These are phyloP conservation scores for Protodeltote pygarga DNA, from an alignment of 2,888 invertebrate genomes.

Conservation along the genomic window DNA sequence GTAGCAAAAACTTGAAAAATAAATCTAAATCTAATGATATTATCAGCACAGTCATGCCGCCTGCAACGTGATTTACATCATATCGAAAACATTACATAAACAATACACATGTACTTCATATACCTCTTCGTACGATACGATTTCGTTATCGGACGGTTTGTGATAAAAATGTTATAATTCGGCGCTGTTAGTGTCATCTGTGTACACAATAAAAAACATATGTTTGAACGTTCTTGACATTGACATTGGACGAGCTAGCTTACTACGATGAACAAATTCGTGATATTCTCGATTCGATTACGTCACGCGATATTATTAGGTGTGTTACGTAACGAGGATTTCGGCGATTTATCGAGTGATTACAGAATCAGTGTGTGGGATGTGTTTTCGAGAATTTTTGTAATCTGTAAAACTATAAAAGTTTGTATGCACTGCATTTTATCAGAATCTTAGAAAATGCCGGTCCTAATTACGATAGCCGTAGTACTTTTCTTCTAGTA, in stretches of 20 bases:
- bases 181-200: slow-evolving; percentile 42
- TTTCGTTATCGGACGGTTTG: slow-evolving; percentile 39
- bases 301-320: slow-evolving; percentile 37
- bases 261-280: slow-evolving; percentile 43
- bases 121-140: slow-evolving; percentile 7
- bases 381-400: too few species aligned
- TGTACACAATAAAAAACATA: slow-evolving; percentile 35
- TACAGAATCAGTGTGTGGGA: background rate
- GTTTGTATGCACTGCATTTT: too few species aligned
- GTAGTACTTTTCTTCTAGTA: too few species aligned
- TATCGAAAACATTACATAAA: slow-evolving; percentile 30
- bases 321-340: slow-evolving; percentile 17
- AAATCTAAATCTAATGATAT: slow-evolving; percentile 15
- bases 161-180: slow-evolving; percentile 42
- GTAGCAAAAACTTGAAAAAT: too few species aligned
- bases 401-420: too few species aligned
- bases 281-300: slow-evolving; percentile 28
- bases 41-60: slow-evolving; percentile 5
- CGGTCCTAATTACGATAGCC: too few species aligned
- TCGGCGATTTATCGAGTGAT: slow-evolving; percentile 5
- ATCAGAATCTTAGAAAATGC: too few species aligned
- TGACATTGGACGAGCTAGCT: slow-evolving; percentile 52
- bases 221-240: slow-evolving; percentile 58
- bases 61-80: slow-evolving; percentile 30
- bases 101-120: slow-evolving; percentile 12